Evolutionary conservation across 2,797 vertebrate species (phyloP), one percentile per base, ranked within the genome.

Genomic region (Coregonus ussuriensis): DNA sequence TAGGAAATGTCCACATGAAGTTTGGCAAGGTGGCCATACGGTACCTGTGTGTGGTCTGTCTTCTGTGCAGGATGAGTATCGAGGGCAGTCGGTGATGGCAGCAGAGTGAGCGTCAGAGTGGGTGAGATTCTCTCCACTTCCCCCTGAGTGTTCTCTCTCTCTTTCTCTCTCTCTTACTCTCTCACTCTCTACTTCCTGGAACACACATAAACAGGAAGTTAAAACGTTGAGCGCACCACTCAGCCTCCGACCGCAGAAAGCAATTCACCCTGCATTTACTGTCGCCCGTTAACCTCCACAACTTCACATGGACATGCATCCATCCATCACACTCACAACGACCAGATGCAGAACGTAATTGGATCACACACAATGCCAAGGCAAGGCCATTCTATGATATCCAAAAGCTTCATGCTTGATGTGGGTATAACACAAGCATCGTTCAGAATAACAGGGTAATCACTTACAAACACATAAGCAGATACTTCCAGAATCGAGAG

Each of bases 131-230:
- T 87, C 88, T 81, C 87, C 72, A 84, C 89, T 93, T 88, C 88
- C 90, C 87, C 91, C 93, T 74, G 91, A 88, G 82, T 83, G 56
- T 89, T 84, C 88, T 83, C 91, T 93, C 35, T 52, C 65, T 74
- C 41, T 76, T 89, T 84, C 88, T 83, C 91, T 94, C 41, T 54
- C 63, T 72, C 51, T 76, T 89, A 83, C 88, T 83, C 91, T 94
- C 41, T 54, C 65, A 69, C 51, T 77, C 75, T 87, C 89, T 88
- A 72, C 94, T 98, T 98, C 97, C 97, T 98, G 96, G 90, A 35
- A 84, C 93, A 94, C 93, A 97, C 4, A 94, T 93, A 97, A 97
- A 97, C 96, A 98, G 96, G 97, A 98, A 98, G 92, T 14, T 31
- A 68, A 83, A 76, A 81, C 86, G 89, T 86, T 62, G 13, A 81